These are phyloP conservation scores for Luffia ferchaultella DNA, from an alignment of 2,888 invertebrate species.

Conservation along the genomic window DNA sequence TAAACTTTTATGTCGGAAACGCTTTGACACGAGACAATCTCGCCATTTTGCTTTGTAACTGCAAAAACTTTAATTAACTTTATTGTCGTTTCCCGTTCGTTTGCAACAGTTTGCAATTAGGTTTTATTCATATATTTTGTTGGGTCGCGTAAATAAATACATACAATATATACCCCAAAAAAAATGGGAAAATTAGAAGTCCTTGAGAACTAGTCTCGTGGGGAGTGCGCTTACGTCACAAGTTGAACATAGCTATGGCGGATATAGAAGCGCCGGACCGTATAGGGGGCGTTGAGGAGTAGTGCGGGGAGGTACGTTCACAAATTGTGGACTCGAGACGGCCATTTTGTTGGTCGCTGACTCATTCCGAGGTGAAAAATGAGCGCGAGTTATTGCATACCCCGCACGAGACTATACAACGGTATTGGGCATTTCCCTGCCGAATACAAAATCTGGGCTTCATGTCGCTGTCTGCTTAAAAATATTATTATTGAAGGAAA, in stretches of 20 bases:
- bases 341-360: conserved; percentile 74
- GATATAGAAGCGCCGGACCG: conserved; percentile 21
- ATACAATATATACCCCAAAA: not conserved
- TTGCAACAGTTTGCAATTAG: not conserved
- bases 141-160: not conserved
- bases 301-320: conserved; percentile 44
- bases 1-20: conserved; percentile 10
- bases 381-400: conserved; percentile 60
- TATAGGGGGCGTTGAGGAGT: conserved; percentile 43
- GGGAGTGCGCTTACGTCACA: conserved; percentile 57
- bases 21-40: conserved; percentile 46
- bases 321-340: conserved; percentile 62
- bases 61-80: not conserved
- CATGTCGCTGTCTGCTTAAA: conserved; percentile 42
- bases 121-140: not conserved
- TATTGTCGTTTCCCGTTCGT: not conserved
- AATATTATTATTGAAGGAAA: conserved; percentile 35
- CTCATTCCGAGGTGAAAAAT: conserved; percentile 71
- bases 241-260: conserved; percentile 9
- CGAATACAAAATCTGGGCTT: conserved; percentile 64
- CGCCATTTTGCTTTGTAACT: conserved; percentile 32
- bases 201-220: conserved; percentile 64
- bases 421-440: conserved; percentile 66
- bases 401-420: conserved; percentile 69
- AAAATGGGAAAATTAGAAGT: conserved; percentile 40